Base-by-base conservation (phyloP, 2,888 invertebrate genomes). In the Calliopum simillimum region DNA sequence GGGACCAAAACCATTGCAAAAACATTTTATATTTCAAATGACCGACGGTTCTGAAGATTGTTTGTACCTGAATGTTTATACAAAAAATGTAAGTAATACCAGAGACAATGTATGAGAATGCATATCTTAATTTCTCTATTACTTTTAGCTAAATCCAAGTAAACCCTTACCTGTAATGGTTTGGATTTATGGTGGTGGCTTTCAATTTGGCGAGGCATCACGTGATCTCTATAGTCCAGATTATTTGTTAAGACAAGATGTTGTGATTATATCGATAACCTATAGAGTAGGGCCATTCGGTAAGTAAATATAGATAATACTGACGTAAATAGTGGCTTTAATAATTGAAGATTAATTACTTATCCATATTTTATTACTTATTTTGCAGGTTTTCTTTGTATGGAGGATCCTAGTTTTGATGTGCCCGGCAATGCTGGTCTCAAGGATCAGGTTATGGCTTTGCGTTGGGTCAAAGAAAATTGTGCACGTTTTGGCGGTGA, bases 381-480 rank as follows among this genome's bases (percentile, higher is more conserved):
- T 16, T 64, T 21, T 3, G n/a, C 43, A 88, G 88, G 88, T 23
- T 89, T 89, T 71, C 78, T 88, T 51, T 85, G 85, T 70, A 77
- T 88, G 51, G 81, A 88, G 66, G 87, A 89, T 77, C 81, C 86
- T n/a, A 81, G 82, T 4, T 79, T 88, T 14, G 86, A 85, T 70
- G 86, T 89, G 43, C 88, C 89, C 56, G 89, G 89, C 16, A 89
- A 89, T 79, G 88, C 88, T 0, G 88, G 87, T 0, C 82, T 89
- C 0, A 88, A 89, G 77, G 89, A 89, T 78, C 87, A 88, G 79
- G 84, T 88, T 0, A 76, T 88, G 80, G 88, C 88, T 0, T 76
- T 89, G 51, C 86, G 85, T 75, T 89, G 88, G 88, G 84, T 89
- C 2, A 86, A 87, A 73, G 84, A 82, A n/a, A 89, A 89, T 75